Conservation (phyloP, 2,888 invertebrate genomes). For the Ctenicera cuprea region DNA sequence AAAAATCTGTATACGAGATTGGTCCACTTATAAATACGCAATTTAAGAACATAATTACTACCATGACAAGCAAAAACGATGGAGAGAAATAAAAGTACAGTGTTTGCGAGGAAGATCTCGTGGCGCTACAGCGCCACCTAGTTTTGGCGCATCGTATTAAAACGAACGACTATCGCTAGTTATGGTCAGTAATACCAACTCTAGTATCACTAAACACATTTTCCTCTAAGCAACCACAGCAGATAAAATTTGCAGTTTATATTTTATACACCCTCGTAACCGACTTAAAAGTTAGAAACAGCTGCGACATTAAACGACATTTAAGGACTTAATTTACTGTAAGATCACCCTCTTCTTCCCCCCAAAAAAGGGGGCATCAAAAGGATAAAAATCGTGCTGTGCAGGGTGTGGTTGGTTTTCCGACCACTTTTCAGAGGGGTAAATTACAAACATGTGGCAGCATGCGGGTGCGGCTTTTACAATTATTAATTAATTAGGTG, state of each 20-base stretch:
- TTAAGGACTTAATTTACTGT: constrained; percentile 21
- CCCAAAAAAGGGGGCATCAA: background rate
- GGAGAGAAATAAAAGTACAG: too few relatives aligned
- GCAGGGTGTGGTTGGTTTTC: constrained; percentile 6
- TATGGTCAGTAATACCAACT: too few relatives aligned
- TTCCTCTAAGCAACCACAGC: too few relatives aligned
- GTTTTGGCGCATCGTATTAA: too few relatives aligned
- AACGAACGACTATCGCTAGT: too few relatives aligned
- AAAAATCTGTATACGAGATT: too few relatives aligned
- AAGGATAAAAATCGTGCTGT: background rate
- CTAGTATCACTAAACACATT: too few relatives aligned
- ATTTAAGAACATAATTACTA: too few relatives aligned
- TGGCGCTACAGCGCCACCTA: too few relatives aligned
- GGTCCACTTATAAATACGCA: too few relatives aligned
- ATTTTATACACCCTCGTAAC: constrained; percentile 2
- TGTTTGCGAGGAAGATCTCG: too few relatives aligned
- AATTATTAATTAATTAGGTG: constrained; percentile 26
- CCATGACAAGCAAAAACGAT: too few relatives aligned
- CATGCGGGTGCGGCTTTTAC: constrained; percentile 18
- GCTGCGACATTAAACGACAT: constrained; percentile 24
- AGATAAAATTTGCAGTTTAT: background rate
- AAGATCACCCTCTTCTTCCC: background rate
- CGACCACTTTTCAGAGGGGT: background rate
- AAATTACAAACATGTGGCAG: constrained; percentile 23
- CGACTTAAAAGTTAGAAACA: constrained; percentile 8